Evolutionary conservation across 2,888 invertebrate species (phyloP).

Genomic region (Rhingia rostrata): DNA sequence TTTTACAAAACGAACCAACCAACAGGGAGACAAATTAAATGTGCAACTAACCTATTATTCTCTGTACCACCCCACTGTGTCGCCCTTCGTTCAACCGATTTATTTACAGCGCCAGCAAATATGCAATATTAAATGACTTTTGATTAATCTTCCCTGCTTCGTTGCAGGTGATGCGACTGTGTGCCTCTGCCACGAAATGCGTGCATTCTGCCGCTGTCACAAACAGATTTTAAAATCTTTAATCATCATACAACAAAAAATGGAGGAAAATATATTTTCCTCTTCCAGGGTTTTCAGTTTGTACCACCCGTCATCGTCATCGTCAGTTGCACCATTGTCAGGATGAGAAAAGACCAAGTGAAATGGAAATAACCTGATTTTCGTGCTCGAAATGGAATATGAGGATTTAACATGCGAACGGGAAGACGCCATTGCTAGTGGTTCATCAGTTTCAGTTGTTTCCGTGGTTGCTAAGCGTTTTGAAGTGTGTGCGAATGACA

Average conservation of each 20-base stretch:
- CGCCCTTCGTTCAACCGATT: constrained; percentile 23
- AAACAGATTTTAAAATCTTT: constrained; percentile 71
- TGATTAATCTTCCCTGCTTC: constrained; percentile 61
- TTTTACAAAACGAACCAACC: constrained; percentile 7
- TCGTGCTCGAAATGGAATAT: constrained; percentile 25
- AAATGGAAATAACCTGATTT: constrained; percentile 51
- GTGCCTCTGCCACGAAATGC: constrained; percentile 6
- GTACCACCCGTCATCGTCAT: background rate
- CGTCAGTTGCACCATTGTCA: constrained; percentile 12
- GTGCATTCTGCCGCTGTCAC: constrained; percentile 47
- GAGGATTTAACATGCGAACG: background rate
- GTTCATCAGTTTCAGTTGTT: background rate
- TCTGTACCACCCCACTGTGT: constrained; percentile 34
- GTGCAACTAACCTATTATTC: constrained; percentile 2
- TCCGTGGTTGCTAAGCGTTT: constrained; percentile 5
- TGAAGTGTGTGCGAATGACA: constrained; percentile 20
- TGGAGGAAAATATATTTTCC: background rate
- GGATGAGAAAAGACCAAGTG: constrained; percentile 13
- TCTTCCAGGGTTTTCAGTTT: constrained; percentile 1
- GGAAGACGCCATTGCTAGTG: constrained; percentile 26
- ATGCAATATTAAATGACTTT: constrained; percentile 69
- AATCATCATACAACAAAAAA: constrained; percentile 65
- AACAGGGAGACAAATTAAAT: constrained; percentile 6
- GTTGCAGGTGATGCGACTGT: constrained; percentile 35
- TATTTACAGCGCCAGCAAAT: constrained; percentile 50